These are phyloP conservation scores for Antedon bifida DNA, from an alignment of 35 echinoderm and acorn worm species.

Conservation along the genomic window DNA sequence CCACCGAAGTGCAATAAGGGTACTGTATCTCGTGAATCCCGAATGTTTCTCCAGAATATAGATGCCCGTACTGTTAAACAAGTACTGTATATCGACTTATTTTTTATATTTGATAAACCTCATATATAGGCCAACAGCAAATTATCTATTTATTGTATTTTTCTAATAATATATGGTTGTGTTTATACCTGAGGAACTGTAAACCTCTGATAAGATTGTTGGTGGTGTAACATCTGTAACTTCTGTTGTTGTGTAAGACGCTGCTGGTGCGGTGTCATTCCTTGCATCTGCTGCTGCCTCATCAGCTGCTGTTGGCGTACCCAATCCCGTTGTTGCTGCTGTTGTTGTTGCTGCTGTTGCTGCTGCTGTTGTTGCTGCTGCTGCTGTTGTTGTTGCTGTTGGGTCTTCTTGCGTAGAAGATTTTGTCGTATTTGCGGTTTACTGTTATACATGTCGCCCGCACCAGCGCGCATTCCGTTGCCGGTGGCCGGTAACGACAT, in stretches of 20 bases:
- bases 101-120: no score
- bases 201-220: conserved; percentile 77
- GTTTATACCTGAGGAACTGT: conserved; percentile 60
- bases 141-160: no score
- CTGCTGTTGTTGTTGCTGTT: conserved; percentile 43
- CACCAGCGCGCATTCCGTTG: neutral
- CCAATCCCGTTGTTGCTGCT: conserved; percentile 3
- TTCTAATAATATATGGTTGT: no score
- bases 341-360: conserved; percentile 21
- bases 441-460: neutral
- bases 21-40: no score
- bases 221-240: conserved; percentile 62
- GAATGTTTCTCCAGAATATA: no score
- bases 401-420: conserved; percentile 16
- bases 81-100: no score
- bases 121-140: no score
- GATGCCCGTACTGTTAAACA: no score
- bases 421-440: neutral
- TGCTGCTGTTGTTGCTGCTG: conserved; percentile 36
- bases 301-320: conserved; percentile 3
- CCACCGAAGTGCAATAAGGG: no score
- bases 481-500: neutral
- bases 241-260: conserved; percentile 58
- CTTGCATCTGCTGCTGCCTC: conserved; percentile 48
- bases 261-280: conserved; percentile 29